Evolutionary conservation across 2,888 invertebrate species (phyloP).

Genomic region (Cremastinae sp.): DNA sequence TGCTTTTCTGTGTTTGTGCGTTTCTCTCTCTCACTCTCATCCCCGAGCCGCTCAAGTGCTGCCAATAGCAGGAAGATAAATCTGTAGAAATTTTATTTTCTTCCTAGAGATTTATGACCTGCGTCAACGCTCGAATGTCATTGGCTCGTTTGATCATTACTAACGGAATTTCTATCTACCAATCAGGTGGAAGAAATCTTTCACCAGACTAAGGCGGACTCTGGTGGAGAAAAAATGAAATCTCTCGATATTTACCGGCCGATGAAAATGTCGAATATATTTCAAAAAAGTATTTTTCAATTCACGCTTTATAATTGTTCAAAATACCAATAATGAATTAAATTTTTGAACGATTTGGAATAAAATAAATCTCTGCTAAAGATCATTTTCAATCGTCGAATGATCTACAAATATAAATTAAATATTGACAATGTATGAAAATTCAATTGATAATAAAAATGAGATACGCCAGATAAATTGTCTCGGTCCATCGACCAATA

Average conservation of each 20-base stretch:
- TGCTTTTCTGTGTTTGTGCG: conserved; percentile 9
- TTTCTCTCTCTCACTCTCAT: background rate
- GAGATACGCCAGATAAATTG: too few species aligned
- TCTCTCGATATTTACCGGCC: background rate
- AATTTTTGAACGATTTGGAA: too few species aligned
- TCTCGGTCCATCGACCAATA: background rate
- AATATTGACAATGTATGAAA: too few species aligned
- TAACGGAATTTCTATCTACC: background rate
- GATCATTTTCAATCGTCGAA: too few species aligned
- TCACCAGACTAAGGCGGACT: background rate
- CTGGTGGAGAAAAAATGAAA: background rate
- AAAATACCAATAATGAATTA: too few species aligned
- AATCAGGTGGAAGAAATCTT: background rate
- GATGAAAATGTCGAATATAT: conserved; percentile 2
- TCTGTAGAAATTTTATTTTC: conserved; percentile 4
- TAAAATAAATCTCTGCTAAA: too few species aligned
- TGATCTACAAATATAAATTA: too few species aligned
- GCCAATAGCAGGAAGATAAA: background rate
- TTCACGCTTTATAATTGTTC: too few species aligned
- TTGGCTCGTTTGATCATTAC: background rate
- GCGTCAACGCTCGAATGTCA: background rate
- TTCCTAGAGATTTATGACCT: background rate
- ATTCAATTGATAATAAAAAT: too few species aligned
- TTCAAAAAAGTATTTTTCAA: too few species aligned
- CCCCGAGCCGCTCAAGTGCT: background rate